Evolutionary conservation across 2,888 invertebrate genomes (phyloP).

Genomic region (Halictus ligatus): DNA sequence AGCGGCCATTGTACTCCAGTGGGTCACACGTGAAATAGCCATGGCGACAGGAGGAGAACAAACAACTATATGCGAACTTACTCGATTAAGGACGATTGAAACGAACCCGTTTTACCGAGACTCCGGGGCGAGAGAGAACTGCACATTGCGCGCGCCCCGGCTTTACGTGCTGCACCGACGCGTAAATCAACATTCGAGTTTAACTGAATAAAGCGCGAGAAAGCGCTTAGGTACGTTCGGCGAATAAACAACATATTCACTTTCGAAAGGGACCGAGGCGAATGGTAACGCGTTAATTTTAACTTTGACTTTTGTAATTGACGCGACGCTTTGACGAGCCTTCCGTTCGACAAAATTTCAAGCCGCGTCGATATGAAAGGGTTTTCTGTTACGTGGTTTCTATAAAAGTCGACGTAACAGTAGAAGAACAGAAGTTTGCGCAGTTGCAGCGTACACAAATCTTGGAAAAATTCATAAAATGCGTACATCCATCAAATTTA

Average conservation of each 20-base stretch:
- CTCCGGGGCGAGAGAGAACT: constrained; percentile 28
- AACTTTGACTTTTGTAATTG: not conserved
- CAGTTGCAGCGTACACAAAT: not conserved
- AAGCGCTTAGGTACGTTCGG: constrained; percentile 25
- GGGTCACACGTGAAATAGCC: constrained; percentile 72
- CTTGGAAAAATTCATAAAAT: not conserved
- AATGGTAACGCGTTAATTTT: constrained; percentile 2
- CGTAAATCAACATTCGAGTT: constrained; percentile 61
- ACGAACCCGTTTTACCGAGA: constrained; percentile 66
- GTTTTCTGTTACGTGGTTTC: not conserved
- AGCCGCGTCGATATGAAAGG: not conserved
- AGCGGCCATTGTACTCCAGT: constrained; percentile 70
- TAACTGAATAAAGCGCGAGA: constrained; percentile 33
- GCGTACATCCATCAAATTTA: not conserved
- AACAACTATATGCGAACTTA: constrained; percentile 74
- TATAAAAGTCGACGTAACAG: not conserved
- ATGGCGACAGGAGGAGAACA: constrained; percentile 63
- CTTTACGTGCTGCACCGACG: constrained; percentile 51
- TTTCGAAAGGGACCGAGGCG: constrained; percentile 9
- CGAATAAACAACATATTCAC: constrained; percentile 17
- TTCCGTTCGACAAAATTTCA: not conserved
- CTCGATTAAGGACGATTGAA: constrained; percentile 77
- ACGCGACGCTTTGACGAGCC: not conserved
- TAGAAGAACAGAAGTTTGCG: not conserved
- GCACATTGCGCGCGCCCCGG: constrained; percentile 45